phyloP scores from a whole-genome alignment of 2,113 vertebrate genomes.

The Platichthys flesus region DNA sequence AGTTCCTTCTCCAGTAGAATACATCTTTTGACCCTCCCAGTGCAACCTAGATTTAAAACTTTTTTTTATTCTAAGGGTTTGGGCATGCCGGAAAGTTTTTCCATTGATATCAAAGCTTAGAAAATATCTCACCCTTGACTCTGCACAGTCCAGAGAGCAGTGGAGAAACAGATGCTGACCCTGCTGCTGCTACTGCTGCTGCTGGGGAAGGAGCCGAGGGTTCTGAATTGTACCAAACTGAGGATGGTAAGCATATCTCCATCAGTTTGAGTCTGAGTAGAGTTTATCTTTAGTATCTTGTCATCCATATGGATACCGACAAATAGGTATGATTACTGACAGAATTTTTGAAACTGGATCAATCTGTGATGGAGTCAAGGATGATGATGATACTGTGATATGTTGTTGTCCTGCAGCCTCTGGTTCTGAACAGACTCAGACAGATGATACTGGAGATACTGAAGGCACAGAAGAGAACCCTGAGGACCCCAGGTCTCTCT shows the following conservation, averaged over 20 bases:
- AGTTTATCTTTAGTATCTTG: too few relatives aligned
- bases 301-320: background rate
- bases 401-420: constrained; percentile 31
- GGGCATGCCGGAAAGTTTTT: background rate
- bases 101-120: background rate
- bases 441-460: constrained; percentile 18
- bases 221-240: constrained; percentile 49
- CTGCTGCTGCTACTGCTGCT: background rate
- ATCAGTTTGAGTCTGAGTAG: too few relatives aligned
- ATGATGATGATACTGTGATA: background rate
- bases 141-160: constrained; percentile 51
- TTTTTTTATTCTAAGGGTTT: background rate
- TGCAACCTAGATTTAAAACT: background rate
- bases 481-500: constrained; percentile 61
- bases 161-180: constrained; percentile 13
- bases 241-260: constrained; percentile 36
- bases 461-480: constrained; percentile 53
- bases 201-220: constrained; percentile 11
- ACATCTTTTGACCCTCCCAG: too few relatives aligned
- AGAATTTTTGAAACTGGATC: background rate
- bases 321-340: background rate
- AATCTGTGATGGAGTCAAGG: too few relatives aligned
- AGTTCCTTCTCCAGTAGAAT: background rate
- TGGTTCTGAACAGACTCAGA: constrained; percentile 20
- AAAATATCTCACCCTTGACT: background rate